Percentiles rank a stretch among this genome's conserved stretches.
phyloP scores from a whole-genome alignment of 2,113 vertebrate genomes.

The Todiramphus saurophagus region DNA sequence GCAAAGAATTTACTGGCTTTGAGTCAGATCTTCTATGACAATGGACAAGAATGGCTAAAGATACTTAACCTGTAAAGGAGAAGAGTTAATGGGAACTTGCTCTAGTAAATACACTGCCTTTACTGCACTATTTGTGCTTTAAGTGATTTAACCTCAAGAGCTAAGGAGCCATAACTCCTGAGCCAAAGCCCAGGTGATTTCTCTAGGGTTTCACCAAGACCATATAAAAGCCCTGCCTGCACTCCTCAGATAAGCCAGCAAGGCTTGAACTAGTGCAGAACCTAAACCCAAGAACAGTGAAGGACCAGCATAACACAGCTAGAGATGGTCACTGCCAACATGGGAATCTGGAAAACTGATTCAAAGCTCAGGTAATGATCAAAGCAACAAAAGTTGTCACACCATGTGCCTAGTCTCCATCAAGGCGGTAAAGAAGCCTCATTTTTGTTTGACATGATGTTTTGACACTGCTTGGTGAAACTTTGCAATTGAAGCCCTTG shows the following conservation, averaged over 20 bases:
- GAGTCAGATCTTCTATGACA: constrained; percentile 12
- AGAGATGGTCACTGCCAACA: background rate
- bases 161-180: background rate
- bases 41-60: background rate
- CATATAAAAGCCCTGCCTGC: background rate
- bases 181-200: background rate
- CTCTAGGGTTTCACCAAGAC: background rate
- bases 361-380: background rate
- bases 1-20: constrained; percentile 23
- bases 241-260: background rate
- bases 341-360: background rate
- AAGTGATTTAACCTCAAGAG: background rate
- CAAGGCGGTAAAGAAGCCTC: background rate
- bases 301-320: background rate
- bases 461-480: background rate
- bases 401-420: background rate
- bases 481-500: background rate
- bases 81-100: background rate
- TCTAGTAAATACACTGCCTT: background rate
- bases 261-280: background rate
- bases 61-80: background rate
- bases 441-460: background rate
- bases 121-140: background rate
- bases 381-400: background rate
- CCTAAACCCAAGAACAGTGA: background rate